Base-by-base conservation (phyloP, 2,113 vertebrate species). In the Mellivora capensis region DNA sequence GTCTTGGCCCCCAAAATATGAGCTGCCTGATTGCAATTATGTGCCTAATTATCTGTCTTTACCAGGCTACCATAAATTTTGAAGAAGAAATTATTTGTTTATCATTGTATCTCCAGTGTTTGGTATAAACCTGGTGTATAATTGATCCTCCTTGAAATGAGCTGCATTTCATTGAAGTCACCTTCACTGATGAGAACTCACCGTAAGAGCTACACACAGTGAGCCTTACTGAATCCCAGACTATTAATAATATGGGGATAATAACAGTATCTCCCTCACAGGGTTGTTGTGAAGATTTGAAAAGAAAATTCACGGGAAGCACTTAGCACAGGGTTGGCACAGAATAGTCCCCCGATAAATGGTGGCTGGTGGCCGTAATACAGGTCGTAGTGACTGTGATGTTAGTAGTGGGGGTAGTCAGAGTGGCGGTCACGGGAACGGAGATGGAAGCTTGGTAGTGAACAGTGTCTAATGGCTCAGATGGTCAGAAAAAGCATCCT, bases 21-120 rank as follows among this genome's bases (percentile, higher is more conserved):
- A 94, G 64, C 54, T 80, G 52, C 54, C 61, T 93, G 57, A 82
- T 23, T 93, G 5, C 1, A 93, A 42, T 10, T 86, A 39, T 21
- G 44, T 86, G 64, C 87, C 37, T 93, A 81, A 87, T 93, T 87
- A 83, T 91, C 69, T 93, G 52, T 96, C 69, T 94, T 96, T 18
- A 82, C 71, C n/a, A 71, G 20, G 37, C 69, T 95, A 62, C 52
- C n/a, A 69, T 47, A 84, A 42, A 95, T 67, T 49, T 64, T 88
- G 18, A 74, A 95, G 27, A 14, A 61, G 18, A 23, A 81, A 64
- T 84, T 94, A 74, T 72, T 96, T 94, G 7, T 79, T 84, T 92
- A 62, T 80, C 76, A 61, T 29, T 74, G 6, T 37, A 62, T 77
- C 27, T 57, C 25, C 1, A 44, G 34, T 37, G 44, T 67, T 94